These are phyloP conservation scores for Tichodroma muraria DNA, from an alignment of 2,113 vertebrate genomes.

Conservation along the genomic window DNA sequence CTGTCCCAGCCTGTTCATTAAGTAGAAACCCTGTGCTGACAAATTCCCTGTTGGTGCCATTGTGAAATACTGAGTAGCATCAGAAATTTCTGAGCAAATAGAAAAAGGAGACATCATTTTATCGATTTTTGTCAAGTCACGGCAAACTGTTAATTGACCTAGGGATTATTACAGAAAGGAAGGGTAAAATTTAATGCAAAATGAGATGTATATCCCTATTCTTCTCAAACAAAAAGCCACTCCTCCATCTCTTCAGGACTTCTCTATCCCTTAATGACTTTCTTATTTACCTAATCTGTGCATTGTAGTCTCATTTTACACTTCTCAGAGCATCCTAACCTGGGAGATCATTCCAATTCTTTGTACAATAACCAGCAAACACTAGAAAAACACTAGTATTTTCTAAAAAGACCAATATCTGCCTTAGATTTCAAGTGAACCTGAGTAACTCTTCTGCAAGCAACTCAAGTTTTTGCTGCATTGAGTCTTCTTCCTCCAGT, in stretches of 20 bases:
- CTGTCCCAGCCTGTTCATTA: not conserved
- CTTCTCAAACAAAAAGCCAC: not conserved
- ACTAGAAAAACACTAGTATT: not conserved
- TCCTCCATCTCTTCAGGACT: not conserved
- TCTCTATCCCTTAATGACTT: not conserved
- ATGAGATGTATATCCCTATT: not conserved
- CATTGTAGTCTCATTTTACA: not conserved
- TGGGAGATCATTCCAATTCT: not conserved
- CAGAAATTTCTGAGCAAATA: constrained; percentile 20
- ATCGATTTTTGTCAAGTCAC: constrained; percentile 4
- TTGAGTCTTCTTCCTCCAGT: not conserved
- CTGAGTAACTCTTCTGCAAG: not conserved
- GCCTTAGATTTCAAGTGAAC: not conserved
- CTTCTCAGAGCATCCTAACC: not conserved
- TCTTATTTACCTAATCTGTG: not conserved
- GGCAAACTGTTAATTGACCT: not conserved
- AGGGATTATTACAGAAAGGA: not conserved
- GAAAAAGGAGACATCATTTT: not conserved
- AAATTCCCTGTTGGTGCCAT: not conserved
- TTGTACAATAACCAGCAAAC: not conserved
- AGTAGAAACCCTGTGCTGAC: not conserved
- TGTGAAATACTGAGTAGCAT: constrained; percentile 43
- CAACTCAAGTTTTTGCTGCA: not conserved
- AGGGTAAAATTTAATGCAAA: not conserved
- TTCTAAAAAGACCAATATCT: not conserved